phyloP scores from a whole-genome alignment of 2,888 invertebrate genomes.

The Xylophagus ater region DNA sequence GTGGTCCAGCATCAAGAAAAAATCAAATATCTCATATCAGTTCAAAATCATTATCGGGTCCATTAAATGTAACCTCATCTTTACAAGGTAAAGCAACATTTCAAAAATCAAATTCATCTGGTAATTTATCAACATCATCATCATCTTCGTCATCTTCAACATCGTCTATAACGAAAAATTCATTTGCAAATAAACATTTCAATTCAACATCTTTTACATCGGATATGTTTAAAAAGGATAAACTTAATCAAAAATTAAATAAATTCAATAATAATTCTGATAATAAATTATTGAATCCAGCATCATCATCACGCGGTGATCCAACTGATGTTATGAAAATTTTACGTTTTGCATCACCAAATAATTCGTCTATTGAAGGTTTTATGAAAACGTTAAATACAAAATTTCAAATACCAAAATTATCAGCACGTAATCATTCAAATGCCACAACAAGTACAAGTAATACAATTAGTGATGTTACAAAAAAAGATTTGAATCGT shows the following conservation, averaged over 20 bases:
- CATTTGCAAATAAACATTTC: conserved; percentile 33
- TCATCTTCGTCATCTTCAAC: conserved; percentile 21
- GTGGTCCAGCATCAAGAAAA: conserved; percentile 77
- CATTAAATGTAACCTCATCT: conserved; percentile 8
- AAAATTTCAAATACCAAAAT: conserved; percentile 79
- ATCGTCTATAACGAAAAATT: too few relatives aligned
- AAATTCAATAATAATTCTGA: not conserved
- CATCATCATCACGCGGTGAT: conserved; percentile 10
- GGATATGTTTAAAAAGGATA: conserved; percentile 15
- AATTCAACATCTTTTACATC: conserved; percentile 36
- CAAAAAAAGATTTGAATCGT: not conserved
- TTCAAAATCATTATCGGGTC: not conserved
- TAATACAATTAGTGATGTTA: not conserved
- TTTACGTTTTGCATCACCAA: conserved; percentile 42
- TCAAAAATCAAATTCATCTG: conserved; percentile 37
- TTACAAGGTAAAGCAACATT: conserved; percentile 28
- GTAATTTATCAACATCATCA: conserved; percentile 27
- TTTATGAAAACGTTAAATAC: conserved; percentile 66
- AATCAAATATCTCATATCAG: conserved; percentile 4
- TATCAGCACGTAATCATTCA: conserved; percentile 56
- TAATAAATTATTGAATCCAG: conserved; percentile 4
- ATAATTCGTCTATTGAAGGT: conserved; percentile 58
- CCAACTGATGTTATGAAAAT: conserved; percentile 43
- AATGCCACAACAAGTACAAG: conserved; percentile 20
- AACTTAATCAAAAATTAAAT: conserved; percentile 7